Evolutionary conservation across 2,888 invertebrate genomes (phyloP), one percentile per base, ranked within the genome.

Genomic region (Habroteleia sp.): DNA sequence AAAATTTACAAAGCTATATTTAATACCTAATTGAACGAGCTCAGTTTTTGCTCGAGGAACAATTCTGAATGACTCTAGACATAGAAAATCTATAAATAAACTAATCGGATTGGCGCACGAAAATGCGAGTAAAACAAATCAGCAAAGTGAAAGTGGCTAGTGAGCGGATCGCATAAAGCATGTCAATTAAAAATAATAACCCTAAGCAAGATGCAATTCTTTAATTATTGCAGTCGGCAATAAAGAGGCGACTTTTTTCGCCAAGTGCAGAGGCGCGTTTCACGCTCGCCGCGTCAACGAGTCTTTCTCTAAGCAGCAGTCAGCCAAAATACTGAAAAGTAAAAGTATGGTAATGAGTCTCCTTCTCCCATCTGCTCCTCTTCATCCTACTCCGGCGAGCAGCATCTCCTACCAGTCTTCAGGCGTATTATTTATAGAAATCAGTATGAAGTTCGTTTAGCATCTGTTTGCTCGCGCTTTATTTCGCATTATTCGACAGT

Each of bases 351-450:
- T 60, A 73, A 82, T 44, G 60, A 60, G 60, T 44, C 77, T 52
- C 74, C 76, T 75, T 60, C 74, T 77, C 74, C 50, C 50, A 16
- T 41, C 33, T 60, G 20, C 48, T 56, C 41, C 31, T 29, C 13
- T 13, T 60, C 50, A 68, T 65, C 74, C 77, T 75, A 76, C 81
- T 76, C 72, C 65, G 39, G 14, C 27, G 25, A 25, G 27, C 69
- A 68, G 63, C 60, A 63, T 71, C 71, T 76, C 78, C 78, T 76
- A 68, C 76, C 80, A 76, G 77, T 77, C 80, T 77, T 80, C 81
- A 77, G 80, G 80, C 54, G 83, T 80, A 84, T 86, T 87, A 87
- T 87, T 87, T 84, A 87, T 87, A 87, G 87, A 86, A 86, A 85
- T 85, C 84, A 85, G 83, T 86, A 82, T 82, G 80, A 82, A 81